These are phyloP conservation scores for Drosophila sturtevanti DNA, from an alignment of 1,140 invertebrate genomes.

Conservation along the genomic window DNA sequence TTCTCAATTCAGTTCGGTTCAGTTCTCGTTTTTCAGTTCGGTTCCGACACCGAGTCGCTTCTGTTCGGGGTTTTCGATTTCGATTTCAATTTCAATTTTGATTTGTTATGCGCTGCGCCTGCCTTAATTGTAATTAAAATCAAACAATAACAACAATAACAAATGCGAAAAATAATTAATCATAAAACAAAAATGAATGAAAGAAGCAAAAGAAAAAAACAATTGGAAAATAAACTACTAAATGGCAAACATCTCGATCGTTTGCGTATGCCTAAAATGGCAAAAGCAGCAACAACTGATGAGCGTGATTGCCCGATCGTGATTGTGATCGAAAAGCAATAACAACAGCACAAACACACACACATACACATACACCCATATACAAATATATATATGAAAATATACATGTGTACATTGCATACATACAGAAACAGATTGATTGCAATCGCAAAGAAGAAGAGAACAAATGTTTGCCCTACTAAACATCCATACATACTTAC, in stretches of 20 bases:
- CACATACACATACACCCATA: background rate
- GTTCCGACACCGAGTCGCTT: constrained; percentile 51
- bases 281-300: background rate
- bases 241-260: constrained; percentile 4
- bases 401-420: background rate
- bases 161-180: constrained; percentile 1
- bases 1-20: constrained; percentile 26
- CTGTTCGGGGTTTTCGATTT: constrained; percentile 35
- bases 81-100: background rate
- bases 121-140: constrained; percentile 5
- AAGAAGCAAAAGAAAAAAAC: background rate
- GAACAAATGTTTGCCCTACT: constrained; percentile 8
- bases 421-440: constrained; percentile 16
- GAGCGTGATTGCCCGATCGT: constrained; percentile 14
- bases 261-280: background rate
- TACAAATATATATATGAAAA: no score
- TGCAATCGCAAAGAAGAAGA: background rate
- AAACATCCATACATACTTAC: background rate
- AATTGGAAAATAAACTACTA: background rate
- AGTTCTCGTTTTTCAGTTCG: constrained; percentile 39
- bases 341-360: constrained; percentile 8
- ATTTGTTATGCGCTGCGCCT: constrained; percentile 3
- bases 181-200: background rate
- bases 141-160: background rate
- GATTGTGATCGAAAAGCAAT: background rate